Evolutionary conservation across 1,140 invertebrate species (phyloP).

Genomic region (Campoletis sonorensis): DNA sequence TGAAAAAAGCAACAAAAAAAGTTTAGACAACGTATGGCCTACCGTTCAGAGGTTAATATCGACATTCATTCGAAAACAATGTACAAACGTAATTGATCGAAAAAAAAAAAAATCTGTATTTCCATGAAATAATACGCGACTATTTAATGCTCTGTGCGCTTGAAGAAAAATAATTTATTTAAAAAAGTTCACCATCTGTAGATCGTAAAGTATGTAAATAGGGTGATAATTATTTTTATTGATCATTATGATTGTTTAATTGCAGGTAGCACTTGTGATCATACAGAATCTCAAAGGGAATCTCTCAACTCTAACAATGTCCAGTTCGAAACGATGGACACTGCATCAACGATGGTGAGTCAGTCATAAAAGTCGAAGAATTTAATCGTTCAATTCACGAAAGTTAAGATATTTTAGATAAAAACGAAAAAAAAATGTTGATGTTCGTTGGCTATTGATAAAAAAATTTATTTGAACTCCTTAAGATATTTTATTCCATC

Average conservation of each 20-base stretch:
- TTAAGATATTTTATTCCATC: neutral
- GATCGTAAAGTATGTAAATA: no score
- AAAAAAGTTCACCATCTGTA: no score
- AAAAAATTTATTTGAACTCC: slow-evolving; percentile 42
- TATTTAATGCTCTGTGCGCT: no score
- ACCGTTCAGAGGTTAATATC: no score
- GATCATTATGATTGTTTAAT: neutral
- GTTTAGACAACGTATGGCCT: no score
- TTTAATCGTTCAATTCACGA: neutral
- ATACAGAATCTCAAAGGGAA: slow-evolving; percentile 56
- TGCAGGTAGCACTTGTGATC: slow-evolving; percentile 65
- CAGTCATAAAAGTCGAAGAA: neutral
- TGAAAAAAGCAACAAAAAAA: no score
- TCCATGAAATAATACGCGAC: neutral
- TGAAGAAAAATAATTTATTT: no score
- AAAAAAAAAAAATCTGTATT: no score
- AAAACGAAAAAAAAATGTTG: no score
- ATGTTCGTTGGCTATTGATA: no score
- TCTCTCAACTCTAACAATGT: slow-evolving; percentile 62
- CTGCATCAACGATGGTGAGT: slow-evolving; percentile 69
- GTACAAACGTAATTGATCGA: slow-evolving; percentile 30
- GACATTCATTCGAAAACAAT: neutral
- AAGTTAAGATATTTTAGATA: no score
- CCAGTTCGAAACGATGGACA: slow-evolving; percentile 61
- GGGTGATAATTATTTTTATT: neutral